Evolutionary conservation across 2,797 vertebrate genomes (phyloP).

Genomic region (Lepilemur ruficaudatus): DNA sequence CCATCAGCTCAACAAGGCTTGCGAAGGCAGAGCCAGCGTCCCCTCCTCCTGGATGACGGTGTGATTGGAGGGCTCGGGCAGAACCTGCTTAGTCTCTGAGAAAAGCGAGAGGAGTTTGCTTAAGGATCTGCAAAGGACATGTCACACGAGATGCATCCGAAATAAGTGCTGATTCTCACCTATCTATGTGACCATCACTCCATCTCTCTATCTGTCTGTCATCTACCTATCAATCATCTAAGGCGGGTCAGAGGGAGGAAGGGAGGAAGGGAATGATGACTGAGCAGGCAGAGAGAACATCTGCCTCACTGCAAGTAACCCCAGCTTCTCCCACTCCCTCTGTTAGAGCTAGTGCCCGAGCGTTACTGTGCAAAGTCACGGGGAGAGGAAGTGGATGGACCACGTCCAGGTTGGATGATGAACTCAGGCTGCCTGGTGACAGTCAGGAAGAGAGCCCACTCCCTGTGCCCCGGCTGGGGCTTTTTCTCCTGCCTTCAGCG

Average conservation of each 20-base stretch:
- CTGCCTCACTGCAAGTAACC: accelerated
- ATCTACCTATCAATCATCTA: background rate
- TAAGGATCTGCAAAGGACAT: background rate
- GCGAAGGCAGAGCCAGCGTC: accelerated
- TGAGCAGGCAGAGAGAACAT: background rate
- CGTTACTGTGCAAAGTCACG: background rate
- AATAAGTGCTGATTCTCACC: background rate
- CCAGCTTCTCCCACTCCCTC: accelerated
- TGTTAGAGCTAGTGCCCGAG: background rate
- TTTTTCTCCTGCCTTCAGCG: background rate
- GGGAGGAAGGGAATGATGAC: too few relatives aligned
- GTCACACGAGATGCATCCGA: background rate
- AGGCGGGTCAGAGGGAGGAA: background rate
- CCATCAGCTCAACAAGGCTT: background rate
- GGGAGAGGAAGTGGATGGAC: background rate
- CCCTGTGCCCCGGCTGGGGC: background rate
- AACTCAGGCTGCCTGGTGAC: background rate
- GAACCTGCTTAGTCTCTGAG: background rate
- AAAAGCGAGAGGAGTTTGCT: background rate
- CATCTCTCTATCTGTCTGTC: background rate
- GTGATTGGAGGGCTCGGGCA: accelerated
- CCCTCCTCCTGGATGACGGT: background rate
- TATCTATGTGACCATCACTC: background rate
- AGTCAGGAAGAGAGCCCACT: background rate
- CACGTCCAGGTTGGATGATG: background rate